Evolutionary conservation across 2,888 invertebrate genomes (phyloP).

Genomic region (Pseudolycoriella hygida): DNA sequence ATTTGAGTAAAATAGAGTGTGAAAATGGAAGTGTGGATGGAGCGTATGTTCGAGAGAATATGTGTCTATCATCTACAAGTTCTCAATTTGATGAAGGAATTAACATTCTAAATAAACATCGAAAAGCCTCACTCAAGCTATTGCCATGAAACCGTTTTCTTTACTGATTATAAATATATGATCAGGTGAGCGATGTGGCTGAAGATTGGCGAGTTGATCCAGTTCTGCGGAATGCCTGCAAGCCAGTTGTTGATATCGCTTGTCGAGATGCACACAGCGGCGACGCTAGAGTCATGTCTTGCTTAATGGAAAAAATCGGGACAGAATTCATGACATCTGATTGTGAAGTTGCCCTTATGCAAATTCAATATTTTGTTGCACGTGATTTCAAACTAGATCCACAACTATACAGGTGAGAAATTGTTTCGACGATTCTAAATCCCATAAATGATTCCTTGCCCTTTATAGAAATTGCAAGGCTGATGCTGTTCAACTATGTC

Average conservation of each 20-base stretch:
- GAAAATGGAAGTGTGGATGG: no score
- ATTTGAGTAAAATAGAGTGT: no score
- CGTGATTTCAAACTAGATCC: constrained; percentile 89
- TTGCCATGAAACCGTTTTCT: no score
- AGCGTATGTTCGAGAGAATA: no score
- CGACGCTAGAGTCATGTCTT: constrained; percentile 73
- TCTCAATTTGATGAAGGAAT: no score
- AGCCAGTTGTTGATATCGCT: constrained; percentile 60
- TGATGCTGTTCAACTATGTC: constrained; percentile 70
- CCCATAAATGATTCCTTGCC: not conserved
- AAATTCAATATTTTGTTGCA: constrained; percentile 94
- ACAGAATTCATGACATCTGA: constrained; percentile 67
- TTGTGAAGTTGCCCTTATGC: constrained; percentile 81
- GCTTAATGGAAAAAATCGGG: constrained; percentile 83
- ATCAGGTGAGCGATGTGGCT: constrained; percentile 55
- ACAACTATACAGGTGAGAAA: constrained; percentile 43
- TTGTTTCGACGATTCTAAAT: not conserved
- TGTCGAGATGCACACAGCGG: constrained; percentile 58
- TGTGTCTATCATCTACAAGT: no score
- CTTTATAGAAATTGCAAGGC: constrained; percentile 51
- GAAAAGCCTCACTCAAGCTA: no score
- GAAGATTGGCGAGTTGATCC: constrained; percentile 94
- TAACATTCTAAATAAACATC: no score
- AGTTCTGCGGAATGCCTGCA: constrained; percentile 69
- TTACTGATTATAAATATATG: no score